Percentiles rank a stretch among this genome's conserved stretches.
These are phyloP conservation scores for Euura saliciscinereae DNA, from an alignment of 1,140 invertebrate genomes.

Conservation along the genomic window DNA sequence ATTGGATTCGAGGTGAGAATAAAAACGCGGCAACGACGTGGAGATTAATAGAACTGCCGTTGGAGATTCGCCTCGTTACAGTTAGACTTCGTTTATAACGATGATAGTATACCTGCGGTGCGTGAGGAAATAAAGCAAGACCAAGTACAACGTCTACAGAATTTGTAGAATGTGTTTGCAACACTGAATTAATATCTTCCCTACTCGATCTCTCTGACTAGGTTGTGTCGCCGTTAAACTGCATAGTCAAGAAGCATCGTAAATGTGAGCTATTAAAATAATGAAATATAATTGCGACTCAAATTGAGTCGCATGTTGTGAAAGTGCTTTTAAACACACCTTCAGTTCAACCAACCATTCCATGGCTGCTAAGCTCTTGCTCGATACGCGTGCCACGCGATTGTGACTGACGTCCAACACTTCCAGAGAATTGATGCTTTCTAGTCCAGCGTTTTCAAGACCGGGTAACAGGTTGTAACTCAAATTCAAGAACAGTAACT, in stretches of 20 bases:
- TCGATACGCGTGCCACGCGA: slow-evolving; percentile 71
- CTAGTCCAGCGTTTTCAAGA: slow-evolving; percentile 74
- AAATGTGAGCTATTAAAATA: not conserved
- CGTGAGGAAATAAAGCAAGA: too few relatives aligned
- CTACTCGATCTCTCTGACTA: not conserved
- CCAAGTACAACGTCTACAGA: too few relatives aligned
- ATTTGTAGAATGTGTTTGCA: too few relatives aligned
- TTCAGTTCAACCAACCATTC: slow-evolving; percentile 86
- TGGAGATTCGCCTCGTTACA: not conserved
- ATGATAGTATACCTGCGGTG: too few relatives aligned
- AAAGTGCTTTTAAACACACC: slow-evolving; percentile 43
- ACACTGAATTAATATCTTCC: too few relatives aligned
- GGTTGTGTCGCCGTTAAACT: not conserved
- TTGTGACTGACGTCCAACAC: slow-evolving; percentile 82
- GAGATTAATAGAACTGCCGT: not conserved
- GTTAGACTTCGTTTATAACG: not conserved
- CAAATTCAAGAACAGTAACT: slow-evolving; percentile 80
- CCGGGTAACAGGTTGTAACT: slow-evolving; percentile 77
- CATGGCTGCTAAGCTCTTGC: slow-evolving; percentile 68
- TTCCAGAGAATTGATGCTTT: slow-evolving; percentile 76
- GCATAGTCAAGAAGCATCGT: not conserved
- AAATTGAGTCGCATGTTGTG: not conserved
- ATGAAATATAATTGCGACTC: slow-evolving; percentile 12
- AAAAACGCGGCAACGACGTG: not conserved
- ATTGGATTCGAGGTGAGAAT: not conserved